Evolutionary conservation across 2,888 invertebrate genomes (phyloP).

Genomic region (Cerastoderma edule): DNA sequence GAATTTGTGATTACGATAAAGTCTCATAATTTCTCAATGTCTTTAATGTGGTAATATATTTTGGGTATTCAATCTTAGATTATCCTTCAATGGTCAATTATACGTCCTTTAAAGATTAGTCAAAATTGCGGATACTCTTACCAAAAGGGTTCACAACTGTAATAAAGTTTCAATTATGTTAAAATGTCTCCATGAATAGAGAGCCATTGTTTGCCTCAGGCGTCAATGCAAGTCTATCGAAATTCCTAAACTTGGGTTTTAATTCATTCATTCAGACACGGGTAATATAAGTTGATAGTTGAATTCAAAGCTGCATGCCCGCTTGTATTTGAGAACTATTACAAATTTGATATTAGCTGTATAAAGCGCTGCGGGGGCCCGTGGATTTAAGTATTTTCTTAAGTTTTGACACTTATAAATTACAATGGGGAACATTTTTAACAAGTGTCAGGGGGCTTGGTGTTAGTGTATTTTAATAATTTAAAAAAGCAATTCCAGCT

Average conservation of each 20-base stretch:
- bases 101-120: not conserved
- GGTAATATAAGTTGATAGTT: conserved; percentile 50
- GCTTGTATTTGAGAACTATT: conserved; percentile 52
- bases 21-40: too few species aligned
- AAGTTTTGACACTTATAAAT: conserved; percentile 60
- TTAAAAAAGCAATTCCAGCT: conserved; percentile 45
- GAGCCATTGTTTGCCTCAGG: conserved; percentile 44
- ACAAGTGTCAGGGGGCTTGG: conserved; percentile 44
- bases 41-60: too few species aligned
- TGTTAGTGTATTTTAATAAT: conserved; percentile 59
- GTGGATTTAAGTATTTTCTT: conserved; percentile 50
- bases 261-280: conserved; percentile 46
- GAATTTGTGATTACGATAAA: too few species aligned
- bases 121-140: not conserved
- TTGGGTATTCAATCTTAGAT: too few species aligned
- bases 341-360: conserved; percentile 54
- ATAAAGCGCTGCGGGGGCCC: conserved; percentile 40
- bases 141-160: conserved; percentile 39
- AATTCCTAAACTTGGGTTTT: conserved; percentile 50
- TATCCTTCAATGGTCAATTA: too few species aligned
- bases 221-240: conserved; percentile 48
- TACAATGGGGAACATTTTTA: conserved; percentile 48
- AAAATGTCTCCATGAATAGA: conserved; percentile 44
- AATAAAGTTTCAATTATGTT: conserved; percentile 64
- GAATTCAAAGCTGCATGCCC: conserved; percentile 35